A percentile compares a stretch with the other conserved stretches of the same genome.
Conservation (phyloP, 2,888 invertebrate species). For the Lasioglossum villosulum region DNA sequence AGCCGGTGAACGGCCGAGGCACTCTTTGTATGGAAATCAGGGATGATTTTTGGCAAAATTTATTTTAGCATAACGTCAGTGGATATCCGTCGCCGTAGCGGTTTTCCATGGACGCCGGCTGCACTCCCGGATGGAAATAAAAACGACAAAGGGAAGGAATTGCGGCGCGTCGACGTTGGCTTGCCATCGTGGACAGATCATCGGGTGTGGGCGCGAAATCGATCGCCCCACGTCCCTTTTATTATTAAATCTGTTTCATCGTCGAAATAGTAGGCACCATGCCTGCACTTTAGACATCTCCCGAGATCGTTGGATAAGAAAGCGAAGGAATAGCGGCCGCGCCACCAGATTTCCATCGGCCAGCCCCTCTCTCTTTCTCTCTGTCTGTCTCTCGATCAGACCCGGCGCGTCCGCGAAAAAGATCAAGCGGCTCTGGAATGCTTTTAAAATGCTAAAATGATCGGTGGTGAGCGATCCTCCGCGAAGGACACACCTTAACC, state of each 20-base stretch:
- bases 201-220: slow-evolving; percentile 66
- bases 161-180: slow-evolving; percentile 28
- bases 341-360: slow-evolving; percentile 59
- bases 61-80: slow-evolving; percentile 30
- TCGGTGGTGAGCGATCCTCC: slow-evolving; percentile 58
- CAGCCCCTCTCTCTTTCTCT: not conserved
- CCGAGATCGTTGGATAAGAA: slow-evolving; percentile 59
- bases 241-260: slow-evolving; percentile 65
- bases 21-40: slow-evolving; percentile 53
- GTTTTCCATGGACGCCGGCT: slow-evolving; percentile 23
- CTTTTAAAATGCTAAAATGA: slow-evolving; percentile 77
- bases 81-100: not conserved
- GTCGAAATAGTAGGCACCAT: slow-evolving; percentile 61
- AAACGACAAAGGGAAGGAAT: slow-evolving; percentile 24
- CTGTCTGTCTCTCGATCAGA: slow-evolving; percentile 34
- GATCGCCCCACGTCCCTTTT: slow-evolving; percentile 59
- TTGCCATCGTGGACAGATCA: slow-evolving; percentile 41
- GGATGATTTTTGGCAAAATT: slow-evolving; percentile 46
- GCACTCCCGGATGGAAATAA: not conserved
- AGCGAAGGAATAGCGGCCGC: slow-evolving; percentile 9
- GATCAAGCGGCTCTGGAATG: slow-evolving; percentile 70
- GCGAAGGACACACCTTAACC: slow-evolving; percentile 56
- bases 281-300: slow-evolving; percentile 49
- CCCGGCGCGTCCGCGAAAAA: slow-evolving; percentile 57
- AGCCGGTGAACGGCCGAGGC: not conserved